Percentiles rank a stretch among this genome's conserved stretches.
phyloP scores from a whole-genome alignment of 2,888 invertebrate genomes.

The Muschampia plurimacula region DNA sequence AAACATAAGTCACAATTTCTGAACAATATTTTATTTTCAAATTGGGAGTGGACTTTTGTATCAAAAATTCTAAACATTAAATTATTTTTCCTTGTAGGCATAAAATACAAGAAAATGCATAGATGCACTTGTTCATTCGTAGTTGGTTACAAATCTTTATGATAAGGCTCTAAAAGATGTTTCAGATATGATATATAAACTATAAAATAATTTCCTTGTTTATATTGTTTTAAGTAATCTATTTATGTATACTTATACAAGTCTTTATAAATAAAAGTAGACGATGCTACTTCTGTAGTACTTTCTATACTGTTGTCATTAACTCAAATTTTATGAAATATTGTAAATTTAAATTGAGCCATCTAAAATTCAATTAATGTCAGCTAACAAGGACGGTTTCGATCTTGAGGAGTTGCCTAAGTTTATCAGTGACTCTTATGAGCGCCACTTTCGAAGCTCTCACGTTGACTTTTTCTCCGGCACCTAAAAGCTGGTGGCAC shows the following conservation, averaged over 20 bases:
- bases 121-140: background rate
- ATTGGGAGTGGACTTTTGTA: background rate
- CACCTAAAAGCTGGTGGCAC: conserved; percentile 91
- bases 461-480: conserved; percentile 92
- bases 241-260: background rate
- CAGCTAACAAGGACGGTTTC: conserved; percentile 90
- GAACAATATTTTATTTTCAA: background rate
- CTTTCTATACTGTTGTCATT: background rate
- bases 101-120: background rate
- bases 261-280: conserved; percentile 1
- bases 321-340: conserved; percentile 15
- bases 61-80: background rate
- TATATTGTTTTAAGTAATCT: background rate
- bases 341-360: conserved; percentile 28
- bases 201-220: conserved; percentile 1
- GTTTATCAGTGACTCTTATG: conserved; percentile 93
- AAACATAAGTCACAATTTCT: background rate
- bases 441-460: conserved; percentile 93
- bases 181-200: background rate
- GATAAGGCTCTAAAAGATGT: no score
- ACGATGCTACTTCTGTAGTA: background rate
- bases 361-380: conserved; percentile 65
- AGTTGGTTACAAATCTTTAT: no score
- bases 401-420: conserved; percentile 92
- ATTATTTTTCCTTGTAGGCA: background rate